A percentile compares a stretch with the other conserved stretches of the same genome.
These are phyloP conservation scores for Camponotus fellah DNA, from an alignment of 2,888 invertebrate genomes.

Conservation along the genomic window DNA sequence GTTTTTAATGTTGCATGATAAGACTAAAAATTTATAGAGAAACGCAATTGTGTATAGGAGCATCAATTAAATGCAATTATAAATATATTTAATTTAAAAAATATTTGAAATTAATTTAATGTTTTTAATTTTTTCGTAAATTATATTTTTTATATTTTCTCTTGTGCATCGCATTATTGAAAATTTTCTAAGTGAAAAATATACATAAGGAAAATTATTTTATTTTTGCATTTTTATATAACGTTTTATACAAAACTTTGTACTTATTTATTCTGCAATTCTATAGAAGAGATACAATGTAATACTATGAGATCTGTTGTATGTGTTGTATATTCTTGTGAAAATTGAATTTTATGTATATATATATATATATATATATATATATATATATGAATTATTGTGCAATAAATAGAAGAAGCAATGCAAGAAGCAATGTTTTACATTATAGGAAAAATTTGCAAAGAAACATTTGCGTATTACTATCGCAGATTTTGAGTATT, in stretches of 20 bases:
- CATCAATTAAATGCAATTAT: background rate
- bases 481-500: slow-evolving; percentile 56
- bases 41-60: background rate
- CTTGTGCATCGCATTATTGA: background rate
- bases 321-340: background rate
- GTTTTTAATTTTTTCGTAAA: background rate
- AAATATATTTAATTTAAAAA: no score
- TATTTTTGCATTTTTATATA: background rate
- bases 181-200: background rate
- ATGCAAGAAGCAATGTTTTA: background rate
- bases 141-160: background rate
- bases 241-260: background rate
- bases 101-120: no score
- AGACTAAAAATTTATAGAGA: background rate
- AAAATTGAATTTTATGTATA: background rate
- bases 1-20: background rate
- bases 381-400: background rate
- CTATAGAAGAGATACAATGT: background rate
- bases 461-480: slow-evolving; percentile 58
- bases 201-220: background rate
- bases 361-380: background rate
- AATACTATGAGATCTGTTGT: background rate
- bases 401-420: background rate
- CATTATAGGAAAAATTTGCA: slow-evolving; percentile 59
- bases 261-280: background rate